Evolutionary conservation across 2,888 invertebrate species (phyloP), one percentile per base, ranked within the genome.

Genomic region (Parnassius mnemosyne): DNA sequence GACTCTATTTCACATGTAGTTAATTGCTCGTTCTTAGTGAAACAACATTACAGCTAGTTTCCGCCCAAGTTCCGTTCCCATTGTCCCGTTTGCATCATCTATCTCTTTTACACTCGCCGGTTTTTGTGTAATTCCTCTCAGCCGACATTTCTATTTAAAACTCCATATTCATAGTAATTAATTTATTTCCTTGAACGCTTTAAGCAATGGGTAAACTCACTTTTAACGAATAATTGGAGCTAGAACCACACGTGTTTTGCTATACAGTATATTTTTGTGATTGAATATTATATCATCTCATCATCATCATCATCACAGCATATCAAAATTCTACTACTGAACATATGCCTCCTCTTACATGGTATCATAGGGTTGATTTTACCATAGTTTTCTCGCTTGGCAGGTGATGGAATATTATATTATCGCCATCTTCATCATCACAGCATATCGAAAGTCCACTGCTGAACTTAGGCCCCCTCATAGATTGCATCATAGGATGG

Each of bases 41-140:
- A 76, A 78, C 74, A 76, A 74, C 74, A 75, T 69, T 66, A 67
- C 71, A 72, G 72, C 73, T 74, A 73, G 75, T 76, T 78, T 76
- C 75, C 77, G 70, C 67, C 73, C 70, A 71, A 73, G 72, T 72
- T 76, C 71, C 72, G 64, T 60, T 68, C 60, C 69, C 68, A 73
- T 76, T 77, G 70, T 75, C 66, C 59, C 34, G 13, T 51, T 51
- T 41, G 34, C 59, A 51, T 64, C 66, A 70, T 68, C 67, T 65
- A 46, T 68, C 71, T 66, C 66, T 64, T 65, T 69, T 65, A 46
- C 61, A 57, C 67, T 51, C 52, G 47, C 50, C 9, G 10, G 42
- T 53, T 46, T 16, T 44, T 63, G 64, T 58, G 34, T 57, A 53
- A 53, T 25, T 53, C 57, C 47, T 67, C 64, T 61, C 59, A 69